phyloP scores from a whole-genome alignment of 2,113 vertebrate genomes.

The Salvelinus sp. region DNA sequence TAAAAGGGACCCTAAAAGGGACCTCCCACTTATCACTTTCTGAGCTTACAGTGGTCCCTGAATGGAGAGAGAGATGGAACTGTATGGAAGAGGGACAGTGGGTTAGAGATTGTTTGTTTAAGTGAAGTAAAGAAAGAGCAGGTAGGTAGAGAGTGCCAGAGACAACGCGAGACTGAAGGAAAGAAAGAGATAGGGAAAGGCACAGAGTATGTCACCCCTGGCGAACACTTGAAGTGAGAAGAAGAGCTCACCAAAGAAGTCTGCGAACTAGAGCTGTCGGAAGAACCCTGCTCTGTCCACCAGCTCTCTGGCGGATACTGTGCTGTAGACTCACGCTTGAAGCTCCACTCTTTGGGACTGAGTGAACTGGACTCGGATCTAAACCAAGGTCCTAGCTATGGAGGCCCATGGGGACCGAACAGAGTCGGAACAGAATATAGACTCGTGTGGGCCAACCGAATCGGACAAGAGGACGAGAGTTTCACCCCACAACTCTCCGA shows the following conservation, averaged over 20 bases:
- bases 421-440: constrained; percentile 75
- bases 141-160: neutral
- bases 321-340: no score
- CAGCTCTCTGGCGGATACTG: neutral
- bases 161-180: neutral
- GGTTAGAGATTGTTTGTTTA: neutral
- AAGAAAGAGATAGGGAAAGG: neutral
- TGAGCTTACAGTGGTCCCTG: neutral
- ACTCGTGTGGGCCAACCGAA: constrained; percentile 78
- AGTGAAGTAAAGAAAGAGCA: neutral
- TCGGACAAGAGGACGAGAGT: constrained; percentile 63
- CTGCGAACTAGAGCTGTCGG: neutral
- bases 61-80: neutral
- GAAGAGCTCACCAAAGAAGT: neutral
- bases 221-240: neutral
- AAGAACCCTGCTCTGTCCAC: neutral
- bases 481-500: constrained; percentile 79
- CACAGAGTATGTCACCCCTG: neutral
- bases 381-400: constrained; percentile 20
- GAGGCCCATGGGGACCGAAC: constrained; percentile 72
- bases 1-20: neutral
- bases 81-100: neutral
- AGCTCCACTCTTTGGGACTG: neutral
- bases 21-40: neutral
- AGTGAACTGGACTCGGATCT: constrained; percentile 3